These are phyloP conservation scores for Pterostichus niger DNA, from an alignment of 2,888 invertebrate species.

Conservation along the genomic window DNA sequence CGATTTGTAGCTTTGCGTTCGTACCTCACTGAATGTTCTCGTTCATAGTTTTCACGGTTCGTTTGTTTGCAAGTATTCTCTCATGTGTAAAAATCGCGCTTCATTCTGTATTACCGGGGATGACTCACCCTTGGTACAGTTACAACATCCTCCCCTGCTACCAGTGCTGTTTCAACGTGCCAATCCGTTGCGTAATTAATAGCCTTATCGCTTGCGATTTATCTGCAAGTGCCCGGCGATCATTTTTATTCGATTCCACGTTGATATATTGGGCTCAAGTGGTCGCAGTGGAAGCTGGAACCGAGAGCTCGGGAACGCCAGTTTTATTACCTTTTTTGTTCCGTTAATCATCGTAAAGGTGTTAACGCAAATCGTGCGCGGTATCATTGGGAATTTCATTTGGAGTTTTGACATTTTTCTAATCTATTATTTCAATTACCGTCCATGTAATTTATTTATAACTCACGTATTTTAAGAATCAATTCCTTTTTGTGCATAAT, in stretches of 20 bases:
- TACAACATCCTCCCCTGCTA: background rate
- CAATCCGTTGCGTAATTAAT: conserved; percentile 60
- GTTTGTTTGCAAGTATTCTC: conserved; percentile 45
- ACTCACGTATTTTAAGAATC: no score
- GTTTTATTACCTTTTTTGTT: conserved; percentile 51
- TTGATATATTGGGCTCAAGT: conserved; percentile 58
- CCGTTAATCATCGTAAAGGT: conserved; percentile 57
- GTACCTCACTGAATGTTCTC: background rate
- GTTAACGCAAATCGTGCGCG: conserved; percentile 13
- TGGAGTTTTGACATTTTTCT: no score
- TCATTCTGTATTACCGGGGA: background rate
- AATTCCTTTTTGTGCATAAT: no score
- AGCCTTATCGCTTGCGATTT: conserved; percentile 55
- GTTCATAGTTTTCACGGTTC: conserved; percentile 40
- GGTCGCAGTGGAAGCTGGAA: conserved; percentile 6
- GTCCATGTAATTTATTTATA: no score
- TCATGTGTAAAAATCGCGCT: conserved; percentile 60
- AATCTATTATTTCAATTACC: no score
- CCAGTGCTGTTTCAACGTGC: conserved; percentile 3
- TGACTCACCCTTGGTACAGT: background rate
- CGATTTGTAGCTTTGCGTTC: background rate
- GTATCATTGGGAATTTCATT: no score
- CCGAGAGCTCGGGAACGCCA: background rate
- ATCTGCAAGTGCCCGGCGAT: conserved; percentile 55
- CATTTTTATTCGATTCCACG: conserved; percentile 55